Evolutionary conservation across 2,797 vertebrate genomes (phyloP).

Genomic region (Girardinus metallicus): DNA sequence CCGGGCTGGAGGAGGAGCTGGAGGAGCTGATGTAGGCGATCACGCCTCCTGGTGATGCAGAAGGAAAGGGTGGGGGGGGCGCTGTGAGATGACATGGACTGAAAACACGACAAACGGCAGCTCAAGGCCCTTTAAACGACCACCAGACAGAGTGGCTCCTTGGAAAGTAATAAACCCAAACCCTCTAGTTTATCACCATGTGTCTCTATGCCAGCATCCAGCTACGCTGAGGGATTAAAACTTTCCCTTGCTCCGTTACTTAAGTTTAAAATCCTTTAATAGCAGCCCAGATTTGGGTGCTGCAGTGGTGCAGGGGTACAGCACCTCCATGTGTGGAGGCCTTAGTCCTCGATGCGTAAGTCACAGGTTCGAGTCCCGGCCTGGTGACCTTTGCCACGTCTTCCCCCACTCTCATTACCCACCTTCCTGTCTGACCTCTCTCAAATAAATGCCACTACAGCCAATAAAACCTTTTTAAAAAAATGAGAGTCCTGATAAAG

Average conservation of each 20-base stretch:
- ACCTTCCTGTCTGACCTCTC: no score
- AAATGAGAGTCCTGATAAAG: neutral
- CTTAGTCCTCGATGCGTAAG: no score
- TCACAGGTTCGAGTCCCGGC: no score
- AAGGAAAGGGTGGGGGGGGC: neutral
- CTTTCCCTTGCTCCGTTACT: neutral
- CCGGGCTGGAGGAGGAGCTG: slow-evolving; percentile 91
- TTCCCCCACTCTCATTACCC: no score
- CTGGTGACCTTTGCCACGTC: no score
- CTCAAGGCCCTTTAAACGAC: neutral
- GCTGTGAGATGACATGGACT: neutral
- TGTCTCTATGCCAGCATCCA: neutral
- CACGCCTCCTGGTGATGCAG: slow-evolving; percentile 86
- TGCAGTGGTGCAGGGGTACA: no score
- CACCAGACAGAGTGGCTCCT: neutral
- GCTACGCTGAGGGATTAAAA: neutral
- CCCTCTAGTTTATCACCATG: neutral
- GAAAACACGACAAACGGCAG: neutral
- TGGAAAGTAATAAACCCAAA: neutral
- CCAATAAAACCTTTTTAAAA: no score
- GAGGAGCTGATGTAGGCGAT: slow-evolving; percentile 95
- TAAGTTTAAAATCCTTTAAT: neutral
- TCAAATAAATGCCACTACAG: no score
- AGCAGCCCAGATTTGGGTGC: no score
- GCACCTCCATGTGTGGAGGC: no score